Base-by-base conservation (phyloP, 2,113 vertebrate species). In the Trochalopteron elliotii region DNA sequence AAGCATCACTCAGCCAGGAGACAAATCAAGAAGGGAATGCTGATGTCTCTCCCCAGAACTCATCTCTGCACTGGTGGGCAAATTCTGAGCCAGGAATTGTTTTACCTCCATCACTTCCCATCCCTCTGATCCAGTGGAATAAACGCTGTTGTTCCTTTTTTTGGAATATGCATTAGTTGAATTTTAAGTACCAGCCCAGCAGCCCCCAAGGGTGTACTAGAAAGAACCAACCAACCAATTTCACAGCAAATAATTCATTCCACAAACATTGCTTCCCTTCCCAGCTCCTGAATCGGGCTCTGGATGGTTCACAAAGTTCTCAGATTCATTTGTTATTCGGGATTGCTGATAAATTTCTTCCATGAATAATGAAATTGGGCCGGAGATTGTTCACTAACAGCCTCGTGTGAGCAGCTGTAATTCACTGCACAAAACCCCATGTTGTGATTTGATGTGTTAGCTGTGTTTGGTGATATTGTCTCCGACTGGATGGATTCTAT, bases 351-450 rank as follows among this genome's bases (percentile, higher is more conserved):
- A 84, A 87, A 91, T 93, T 92, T 76, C 80, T 87, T 39, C 80
- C 86, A 56, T 68, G 92, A 93, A 89, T 94, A 94, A 96, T 65
- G 80, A 95, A 92, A 94, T 76, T 40, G 88, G 83, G 80, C 80
- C 7, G 61, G 65, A 79, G 90, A 84, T 95, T 71, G 89, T 92
- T 97, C 92, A 82, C 86, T 65, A 82, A 78, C 80, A 78, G 88
- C 86, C 86, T 71, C 52, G 74, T 89, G 85, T 90, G 93, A 87
- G 20, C 68, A 82, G 86, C 0, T 50, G 76, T 71, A 95, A 95
- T 91, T 89, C 86, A 8, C 86, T 75, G 55, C 53, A 68, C 90
- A 84, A 82, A 93, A n/a, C n/a, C 55, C 55, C 92, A 14, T 15
- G 85, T 80, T 93, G 95, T 87, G 94, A 78, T 94, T 82, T 84